These are phyloP conservation scores for Lacerta bilineata DNA, from an alignment of 2,797 vertebrate genomes.

Conservation along the genomic window DNA sequence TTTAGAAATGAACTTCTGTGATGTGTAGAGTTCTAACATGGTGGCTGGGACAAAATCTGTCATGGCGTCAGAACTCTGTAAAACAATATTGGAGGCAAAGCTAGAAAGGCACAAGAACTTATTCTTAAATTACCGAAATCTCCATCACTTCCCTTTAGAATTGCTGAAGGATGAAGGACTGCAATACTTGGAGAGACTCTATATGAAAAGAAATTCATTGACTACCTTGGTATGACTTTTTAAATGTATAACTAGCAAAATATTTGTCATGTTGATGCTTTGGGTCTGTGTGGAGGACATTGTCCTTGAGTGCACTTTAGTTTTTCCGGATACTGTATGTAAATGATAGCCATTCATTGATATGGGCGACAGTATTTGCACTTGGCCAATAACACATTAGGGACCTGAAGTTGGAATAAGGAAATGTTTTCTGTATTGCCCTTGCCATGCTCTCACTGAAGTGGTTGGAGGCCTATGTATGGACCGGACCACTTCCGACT, in stretches of 20 bases:
- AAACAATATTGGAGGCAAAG: slow-evolving; percentile 93
- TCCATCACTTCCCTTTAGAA: slow-evolving; percentile 91
- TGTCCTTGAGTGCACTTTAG: background rate
- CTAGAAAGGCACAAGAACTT: slow-evolving; percentile 96
- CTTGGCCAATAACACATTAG: too few relatives aligned
- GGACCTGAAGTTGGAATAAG: background rate
- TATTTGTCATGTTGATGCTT: background rate
- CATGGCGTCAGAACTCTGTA: slow-evolving; percentile 94
- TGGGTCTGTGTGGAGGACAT: background rate
- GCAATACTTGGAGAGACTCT: slow-evolving; percentile 94
- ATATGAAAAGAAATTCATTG: slow-evolving; percentile 98
- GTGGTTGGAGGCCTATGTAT: background rate
- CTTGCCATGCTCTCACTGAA: background rate
- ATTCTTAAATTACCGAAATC: slow-evolving; percentile 96
- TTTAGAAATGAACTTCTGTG: slow-evolving; percentile 77
- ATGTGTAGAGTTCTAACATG: slow-evolving; percentile 65
- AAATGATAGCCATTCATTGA: background rate
- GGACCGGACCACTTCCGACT: background rate
- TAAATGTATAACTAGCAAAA: background rate
- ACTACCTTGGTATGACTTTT: slow-evolving; percentile 88
- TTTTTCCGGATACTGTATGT: background rate
- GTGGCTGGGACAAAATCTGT: slow-evolving; percentile 69
- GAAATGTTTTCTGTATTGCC: background rate
- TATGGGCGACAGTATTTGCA: background rate
- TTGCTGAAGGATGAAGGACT: slow-evolving; percentile 94